Evolutionary conservation across 2,888 invertebrate genomes (phyloP), one percentile per base, ranked within the genome.

Genomic region (Mesopsocus fuscifrons): DNA sequence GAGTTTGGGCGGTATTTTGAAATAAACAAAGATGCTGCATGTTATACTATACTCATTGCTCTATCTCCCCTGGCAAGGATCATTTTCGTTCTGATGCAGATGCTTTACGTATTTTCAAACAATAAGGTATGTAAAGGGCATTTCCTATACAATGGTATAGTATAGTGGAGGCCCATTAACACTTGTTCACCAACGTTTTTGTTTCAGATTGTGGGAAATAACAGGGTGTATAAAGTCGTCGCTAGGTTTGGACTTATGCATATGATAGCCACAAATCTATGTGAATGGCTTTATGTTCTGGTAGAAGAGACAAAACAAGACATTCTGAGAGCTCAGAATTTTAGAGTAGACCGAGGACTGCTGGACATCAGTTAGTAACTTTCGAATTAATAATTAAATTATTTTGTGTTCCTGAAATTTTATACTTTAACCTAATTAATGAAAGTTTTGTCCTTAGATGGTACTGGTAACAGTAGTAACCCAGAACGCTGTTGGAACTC

Each of bases 231-330:
- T 54, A 74, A 75, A 55, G 68, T 76, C 34, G 67, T 85, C 41
- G 81, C 87, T 16, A 70, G 88, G 50, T 84, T 92, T 52, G 92
- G 92, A 6, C 70, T 91, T 33, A 91, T 92, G 89, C 92, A 94
- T 57, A 77, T 88, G 76, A 74, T 92, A 41, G 91, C 88, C 2
- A 85, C 88, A 15, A 92, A 92, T 62, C 62, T 92, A 13, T 91
- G 89, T 62, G 87, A 91, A 53, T 92, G 92, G 92, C 59, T 91
- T 41, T 78, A 82, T 56, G 84, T 87, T 47, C 43, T 89, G 17
- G 81, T 88, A 1, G 79, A 82, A 56, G 88, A 89, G 59, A 88
- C 88, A 2, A 79, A 83, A 55, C 85, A 87, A 56, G 85, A 88
- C 59, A 83, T 87, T 49, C 71, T 75, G 51, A 38, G 20, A 20